Percentiles rank a stretch among this genome's conserved stretches.
Evolutionary conservation across 30 jellyfish, hydroid and myxozoan genomes (phyloP).

Genomic region (Nemopilema nomurai): DNA sequence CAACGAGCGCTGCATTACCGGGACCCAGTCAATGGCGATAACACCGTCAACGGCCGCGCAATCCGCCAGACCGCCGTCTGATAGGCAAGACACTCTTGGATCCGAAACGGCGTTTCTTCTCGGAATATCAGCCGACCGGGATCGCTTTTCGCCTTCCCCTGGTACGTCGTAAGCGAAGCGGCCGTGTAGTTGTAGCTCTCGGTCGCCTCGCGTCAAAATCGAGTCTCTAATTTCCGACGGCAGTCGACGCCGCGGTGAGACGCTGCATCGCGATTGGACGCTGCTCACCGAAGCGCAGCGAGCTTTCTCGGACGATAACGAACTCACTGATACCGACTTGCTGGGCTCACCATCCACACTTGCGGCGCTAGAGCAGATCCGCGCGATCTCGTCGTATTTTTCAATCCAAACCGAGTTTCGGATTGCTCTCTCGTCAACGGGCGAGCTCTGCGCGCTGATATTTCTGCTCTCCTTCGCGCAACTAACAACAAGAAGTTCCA

Average conservation of each 20-base stretch:
- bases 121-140: slow-evolving; percentile 46
- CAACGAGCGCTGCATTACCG: slow-evolving; percentile 81
- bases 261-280: background rate
- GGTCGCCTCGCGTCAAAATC: slow-evolving; percentile 52
- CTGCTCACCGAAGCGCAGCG: background rate
- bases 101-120: background rate
- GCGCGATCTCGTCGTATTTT: slow-evolving; percentile 64
- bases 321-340: background rate
- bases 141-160: slow-evolving; percentile 7
- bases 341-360: slow-evolving; percentile 9
- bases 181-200: slow-evolving; percentile 34
- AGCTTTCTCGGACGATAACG: background rate
- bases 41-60: slow-evolving; percentile 23
- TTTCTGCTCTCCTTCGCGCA: slow-evolving; percentile 15
- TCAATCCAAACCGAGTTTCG: slow-evolving; percentile 68
- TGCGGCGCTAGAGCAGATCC: slow-evolving; percentile 48
- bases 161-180: background rate
- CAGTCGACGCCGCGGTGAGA: slow-evolving; percentile 41
- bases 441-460: slow-evolving; percentile 14
- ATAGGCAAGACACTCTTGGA: slow-evolving; percentile 34
- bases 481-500: slow-evolving; percentile 23
- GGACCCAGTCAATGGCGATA: slow-evolving; percentile 72
- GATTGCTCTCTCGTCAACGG: slow-evolving; percentile 49
- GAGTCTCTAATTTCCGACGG: slow-evolving; percentile 57
- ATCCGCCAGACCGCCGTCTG: slow-evolving; percentile 53